Base-by-base conservation (phyloP, 2,888 invertebrate species). In the Venusia cambrica region DNA sequence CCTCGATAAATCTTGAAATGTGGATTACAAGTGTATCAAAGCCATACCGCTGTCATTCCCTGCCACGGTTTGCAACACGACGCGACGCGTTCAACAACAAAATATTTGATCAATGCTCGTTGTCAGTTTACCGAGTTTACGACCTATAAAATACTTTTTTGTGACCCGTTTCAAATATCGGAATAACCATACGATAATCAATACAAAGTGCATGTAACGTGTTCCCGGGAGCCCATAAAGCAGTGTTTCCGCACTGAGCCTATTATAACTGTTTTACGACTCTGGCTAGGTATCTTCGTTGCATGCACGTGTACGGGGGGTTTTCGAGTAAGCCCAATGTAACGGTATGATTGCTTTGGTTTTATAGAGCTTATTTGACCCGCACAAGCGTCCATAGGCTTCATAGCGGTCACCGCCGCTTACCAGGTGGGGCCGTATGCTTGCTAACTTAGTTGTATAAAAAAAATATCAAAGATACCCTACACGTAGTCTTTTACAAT, bases 201-300 rank as follows among this genome's bases (percentile, higher is more conserved):
- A 79, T 79, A 74, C 59, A 61, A 61, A 62, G 65, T 64, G 71
- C 73, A 73, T 72, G 73, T 74, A 74, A 78, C 75, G 69, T 78
- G 71, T 77, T 78, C 68, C 71, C 72, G 73, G 70, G 73, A 66
- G 67, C 72, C 62, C 68, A 69, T 76, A 79, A 77, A 74, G 62
- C 71, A 65, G 62, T 71, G 71, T 75, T 80, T 78, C 76, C 76
- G 75, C 78, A 78, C 65, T 78, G 73, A 75, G 77, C 65, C 73
- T 76, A 73, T 77, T 80, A 78, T 77, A 73, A 74, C 73, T 61
- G 68, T 62, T 78, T 79, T 79, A 80, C 67, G 77, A 77, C 60
- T 64, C 56, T 63, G 57, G 62, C 68, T 64, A 69, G 66, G 70
- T 65, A 73, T 75, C 68, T 68, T 62, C 56, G 57, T 57, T 57